A percentile compares a stretch with the other conserved stretches of the same genome.
Evolutionary conservation across 2,797 vertebrate species (phyloP).

Genomic region (Darevskia mixta): DNA sequence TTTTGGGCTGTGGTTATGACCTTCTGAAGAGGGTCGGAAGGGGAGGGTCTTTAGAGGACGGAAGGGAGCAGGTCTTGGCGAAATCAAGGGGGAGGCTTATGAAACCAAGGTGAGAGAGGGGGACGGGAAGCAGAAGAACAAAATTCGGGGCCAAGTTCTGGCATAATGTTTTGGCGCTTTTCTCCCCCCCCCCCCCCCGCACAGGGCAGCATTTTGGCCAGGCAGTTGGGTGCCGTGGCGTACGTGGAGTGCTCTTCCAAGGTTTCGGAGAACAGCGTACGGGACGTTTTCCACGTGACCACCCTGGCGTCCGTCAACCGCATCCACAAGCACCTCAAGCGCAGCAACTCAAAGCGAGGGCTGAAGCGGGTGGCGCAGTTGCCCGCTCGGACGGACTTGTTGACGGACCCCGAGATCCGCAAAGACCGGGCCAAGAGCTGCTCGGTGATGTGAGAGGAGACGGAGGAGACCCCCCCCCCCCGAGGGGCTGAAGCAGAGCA

Average conservation of each 20-base stretch:
- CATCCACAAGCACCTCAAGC: conserved; percentile 89
- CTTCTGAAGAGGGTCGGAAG: no score
- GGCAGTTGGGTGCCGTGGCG: conserved; percentile 93
- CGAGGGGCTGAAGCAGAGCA: conserved; percentile 1
- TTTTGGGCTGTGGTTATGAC: no score
- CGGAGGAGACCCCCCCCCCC: background rate
- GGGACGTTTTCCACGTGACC: conserved; percentile 97
- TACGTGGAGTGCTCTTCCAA: conserved; percentile 95
- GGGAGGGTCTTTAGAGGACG: background rate
- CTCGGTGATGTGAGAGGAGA: conserved; percentile 89
- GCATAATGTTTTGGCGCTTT: background rate
- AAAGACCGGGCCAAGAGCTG: conserved; percentile 99
- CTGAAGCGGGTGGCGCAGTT: conserved; percentile 91
- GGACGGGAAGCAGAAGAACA: background rate
- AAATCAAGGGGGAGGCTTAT: background rate
- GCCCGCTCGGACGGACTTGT: conserved; percentile 86
- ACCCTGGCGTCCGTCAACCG: conserved; percentile 91
- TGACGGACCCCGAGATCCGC: conserved; percentile 87
- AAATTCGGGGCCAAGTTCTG: background rate
- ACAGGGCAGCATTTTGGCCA: conserved; percentile 91
- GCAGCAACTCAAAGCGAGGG: conserved; percentile 89
- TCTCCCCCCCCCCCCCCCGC: background rate
- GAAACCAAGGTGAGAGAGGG: background rate
- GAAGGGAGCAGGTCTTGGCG: background rate
- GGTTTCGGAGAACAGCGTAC: conserved; percentile 95